A percentile compares a stretch with the other conserved stretches of the same genome.
phyloP scores from a whole-genome alignment of 2,113 vertebrate species.

The Saimiri boliviensis region DNA sequence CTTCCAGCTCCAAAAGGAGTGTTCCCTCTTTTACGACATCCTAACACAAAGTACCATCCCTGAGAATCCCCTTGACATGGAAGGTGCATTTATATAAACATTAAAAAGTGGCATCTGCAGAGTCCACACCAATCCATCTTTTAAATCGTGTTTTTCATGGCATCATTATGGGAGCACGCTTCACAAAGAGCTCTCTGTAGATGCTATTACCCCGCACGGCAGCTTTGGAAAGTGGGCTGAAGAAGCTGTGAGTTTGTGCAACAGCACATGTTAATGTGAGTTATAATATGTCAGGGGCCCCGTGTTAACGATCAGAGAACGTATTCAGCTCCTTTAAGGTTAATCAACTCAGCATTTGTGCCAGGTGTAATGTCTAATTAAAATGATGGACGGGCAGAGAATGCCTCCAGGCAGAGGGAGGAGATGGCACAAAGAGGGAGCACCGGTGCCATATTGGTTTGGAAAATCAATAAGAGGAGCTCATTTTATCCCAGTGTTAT shows the following conservation, averaged over 20 bases:
- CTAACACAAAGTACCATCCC: not conserved
- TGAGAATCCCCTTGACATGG: not conserved
- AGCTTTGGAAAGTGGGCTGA: conserved; percentile 76
- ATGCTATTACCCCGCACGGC: conserved; percentile 77
- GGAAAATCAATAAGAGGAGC: conserved; percentile 89
- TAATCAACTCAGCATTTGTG: conserved; percentile 90
- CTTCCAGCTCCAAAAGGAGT: not conserved
- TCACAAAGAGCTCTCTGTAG: conserved; percentile 83
- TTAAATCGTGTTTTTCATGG: conserved; percentile 79
- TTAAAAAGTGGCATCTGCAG: conserved; percentile 79
- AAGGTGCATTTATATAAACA: conserved; percentile 83
- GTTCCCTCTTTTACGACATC: not conserved
- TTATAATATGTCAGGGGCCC: conserved; percentile 86
- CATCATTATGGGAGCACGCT: conserved; percentile 80
- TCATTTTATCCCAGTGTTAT: conserved; percentile 86
- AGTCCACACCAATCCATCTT: conserved; percentile 81
- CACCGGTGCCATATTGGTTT: conserved; percentile 87
- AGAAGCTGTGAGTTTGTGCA: conserved; percentile 83
- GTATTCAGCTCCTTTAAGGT: conserved; percentile 89
- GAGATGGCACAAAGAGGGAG: conserved; percentile 85
- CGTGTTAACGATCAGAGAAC: conserved; percentile 84
- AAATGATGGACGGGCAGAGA: conserved; percentile 85
- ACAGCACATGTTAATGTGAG: conserved; percentile 84
- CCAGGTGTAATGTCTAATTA: conserved; percentile 91
- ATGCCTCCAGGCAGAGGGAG: conserved; percentile 84